phyloP scores from a whole-genome alignment of 2,888 invertebrate species.

The Cheilosia urbana region DNA sequence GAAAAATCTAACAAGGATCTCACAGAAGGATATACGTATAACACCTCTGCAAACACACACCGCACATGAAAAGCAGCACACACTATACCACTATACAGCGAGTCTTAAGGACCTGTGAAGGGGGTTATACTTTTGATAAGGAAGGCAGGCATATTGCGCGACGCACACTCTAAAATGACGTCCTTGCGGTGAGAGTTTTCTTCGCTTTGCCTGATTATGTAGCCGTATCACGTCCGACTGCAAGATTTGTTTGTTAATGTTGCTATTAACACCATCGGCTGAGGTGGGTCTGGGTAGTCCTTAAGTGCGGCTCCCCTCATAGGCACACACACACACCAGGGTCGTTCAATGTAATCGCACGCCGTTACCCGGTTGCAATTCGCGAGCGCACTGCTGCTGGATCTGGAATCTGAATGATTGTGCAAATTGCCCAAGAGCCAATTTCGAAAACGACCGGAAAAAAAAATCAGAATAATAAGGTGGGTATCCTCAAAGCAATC shows the following conservation, averaged over 20 bases:
- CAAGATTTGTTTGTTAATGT: slow-evolving; percentile 67
- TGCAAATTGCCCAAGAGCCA: not conserved
- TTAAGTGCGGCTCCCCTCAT: slow-evolving; percentile 9
- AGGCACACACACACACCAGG: not conserved
- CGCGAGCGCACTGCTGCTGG: not conserved
- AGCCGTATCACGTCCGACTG: slow-evolving; percentile 58
- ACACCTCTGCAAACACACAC: slow-evolving; percentile 1
- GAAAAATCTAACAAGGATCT: slow-evolving; percentile 55
- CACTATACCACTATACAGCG: not conserved
- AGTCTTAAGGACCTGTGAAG: slow-evolving; percentile 27
- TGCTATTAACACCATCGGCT: slow-evolving; percentile 55
- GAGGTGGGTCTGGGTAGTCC: slow-evolving; percentile 5
- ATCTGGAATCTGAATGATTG: not conserved
- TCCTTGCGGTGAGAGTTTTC: slow-evolving; percentile 2
- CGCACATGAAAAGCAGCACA: slow-evolving; percentile 28
- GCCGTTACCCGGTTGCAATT: slow-evolving; percentile 34
- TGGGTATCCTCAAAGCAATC: slow-evolving; percentile 7
- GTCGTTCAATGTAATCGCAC: slow-evolving; percentile 38
- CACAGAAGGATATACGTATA: not conserved
- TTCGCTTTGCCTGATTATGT: slow-evolving; percentile 38
- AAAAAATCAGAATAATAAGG: slow-evolving; percentile 11
- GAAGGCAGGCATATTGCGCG: slow-evolving; percentile 35
- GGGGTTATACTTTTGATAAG: slow-evolving; percentile 33
- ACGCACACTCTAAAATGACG: slow-evolving; percentile 25
- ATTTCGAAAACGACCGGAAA: not conserved